Evolutionary conservation across 1,140 invertebrate species (phyloP), one percentile per base, ranked within the genome.

Genomic region (Drosophila subobscura): DNA sequence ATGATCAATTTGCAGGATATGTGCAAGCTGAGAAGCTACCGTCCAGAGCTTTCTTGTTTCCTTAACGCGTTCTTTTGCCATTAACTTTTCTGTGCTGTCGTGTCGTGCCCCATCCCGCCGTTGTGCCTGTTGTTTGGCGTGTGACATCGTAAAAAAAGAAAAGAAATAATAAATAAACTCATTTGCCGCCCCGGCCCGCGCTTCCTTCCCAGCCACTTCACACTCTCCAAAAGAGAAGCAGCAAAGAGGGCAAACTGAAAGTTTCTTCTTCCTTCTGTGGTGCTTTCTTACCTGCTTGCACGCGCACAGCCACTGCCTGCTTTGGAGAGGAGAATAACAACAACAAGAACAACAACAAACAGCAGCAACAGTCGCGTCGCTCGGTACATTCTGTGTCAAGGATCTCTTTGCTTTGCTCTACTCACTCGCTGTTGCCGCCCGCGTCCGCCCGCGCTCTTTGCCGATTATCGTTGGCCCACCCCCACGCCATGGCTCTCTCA

Each of bases 51-150:
- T 37, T 12, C 33, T 37, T 37, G 33, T 37, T 12, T 12, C 33
- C 63, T 83, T 81, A 81, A 83, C 77, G 78, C 79, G 68, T 83
- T 81, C 63, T 58, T 46, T 72, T 81, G 78, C 78, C 67, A 77
- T 81, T 81, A 81, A 81, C 78, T 83, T 83, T 68, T 20, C 55
- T 49, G 16, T 20, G 16, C 16, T 1, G 16, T 20, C 16, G 16
- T 20, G 16, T 27, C 25, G n/a, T 40, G 10, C 4, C 3, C 33
- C 37, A 71, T 20, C 52, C 22, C 46, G 25, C 52, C 60, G 23
- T 63, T 57, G 51, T 52, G 63, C 49, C 25, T 72, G 53, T 56
- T 51, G 29, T 45, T 61, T 70, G 33, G 25, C 64, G 44, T 61
- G 57, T 76, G 72, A 76, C 72, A 75, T 66, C 41, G 60, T 52